A percentile compares a stretch with the other conserved stretches of the same genome.
phyloP scores from a whole-genome alignment of 2,888 invertebrate species.

The Bellardia bayeri region DNA sequence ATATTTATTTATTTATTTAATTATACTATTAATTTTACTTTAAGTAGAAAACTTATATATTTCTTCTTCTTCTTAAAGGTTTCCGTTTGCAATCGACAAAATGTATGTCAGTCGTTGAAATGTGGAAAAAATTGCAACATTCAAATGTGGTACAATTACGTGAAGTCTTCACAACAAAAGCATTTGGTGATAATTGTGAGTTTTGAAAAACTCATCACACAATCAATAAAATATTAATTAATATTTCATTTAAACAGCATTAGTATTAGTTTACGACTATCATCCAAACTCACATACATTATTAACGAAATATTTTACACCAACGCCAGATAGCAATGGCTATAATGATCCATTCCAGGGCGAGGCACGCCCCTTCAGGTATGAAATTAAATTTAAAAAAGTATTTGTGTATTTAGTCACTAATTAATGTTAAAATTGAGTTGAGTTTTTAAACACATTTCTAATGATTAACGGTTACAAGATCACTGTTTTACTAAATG shows the following conservation, averaged over 20 bases:
- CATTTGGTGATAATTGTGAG: conserved; percentile 98
- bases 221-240: conserved; percentile 3
- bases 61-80: conserved; percentile 84
- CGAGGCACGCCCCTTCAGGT: conserved; percentile 87
- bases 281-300: conserved; percentile 96
- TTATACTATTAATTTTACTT: too few relatives aligned
- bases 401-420: too few relatives aligned
- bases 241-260: conserved; percentile 85
- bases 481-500: neutral
- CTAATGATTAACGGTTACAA: too few relatives aligned
- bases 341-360: conserved; percentile 92
- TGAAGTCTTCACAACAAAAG: conserved; percentile 97
- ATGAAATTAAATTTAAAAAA: neutral
- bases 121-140: conserved; percentile 98
- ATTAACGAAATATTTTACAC: conserved; percentile 92
- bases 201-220: conserved; percentile 74
- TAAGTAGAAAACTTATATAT: neutral
- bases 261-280: conserved; percentile 98
- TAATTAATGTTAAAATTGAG: too few relatives aligned
- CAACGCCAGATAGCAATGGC: conserved; percentile 86
- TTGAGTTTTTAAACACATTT: too few relatives aligned
- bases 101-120: conserved; percentile 93
- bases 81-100: conserved; percentile 93
- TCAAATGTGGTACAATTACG: conserved; percentile 96
- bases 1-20: too few relatives aligned